These are phyloP conservation scores for Yponomeuta malinellus DNA, from an alignment of 2,888 invertebrate species.

Conservation along the genomic window DNA sequence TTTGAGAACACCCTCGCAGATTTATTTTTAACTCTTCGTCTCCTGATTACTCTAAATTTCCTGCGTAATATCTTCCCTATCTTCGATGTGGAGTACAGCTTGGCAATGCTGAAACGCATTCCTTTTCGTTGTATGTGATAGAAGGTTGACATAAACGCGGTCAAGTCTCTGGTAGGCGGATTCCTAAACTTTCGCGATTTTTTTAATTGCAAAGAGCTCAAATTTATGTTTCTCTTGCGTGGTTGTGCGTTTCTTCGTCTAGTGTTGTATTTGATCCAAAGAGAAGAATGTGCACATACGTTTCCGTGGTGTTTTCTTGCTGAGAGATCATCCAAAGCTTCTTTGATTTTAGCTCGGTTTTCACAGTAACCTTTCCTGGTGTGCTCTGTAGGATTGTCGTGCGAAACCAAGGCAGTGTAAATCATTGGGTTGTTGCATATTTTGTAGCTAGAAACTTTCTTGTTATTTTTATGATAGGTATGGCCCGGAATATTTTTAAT, in stretches of 20 bases:
- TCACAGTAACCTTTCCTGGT: background rate
- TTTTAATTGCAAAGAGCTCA: background rate
- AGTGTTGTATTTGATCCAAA: background rate
- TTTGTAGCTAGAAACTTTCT: background rate
- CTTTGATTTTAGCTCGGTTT: background rate
- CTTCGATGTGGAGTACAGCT: background rate
- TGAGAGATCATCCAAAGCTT: background rate
- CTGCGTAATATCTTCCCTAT: background rate
- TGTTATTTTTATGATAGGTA: background rate
- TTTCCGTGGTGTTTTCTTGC: background rate
- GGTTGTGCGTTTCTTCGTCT: background rate
- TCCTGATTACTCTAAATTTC: background rate
- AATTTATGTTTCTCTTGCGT: background rate
- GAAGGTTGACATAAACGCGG: background rate
- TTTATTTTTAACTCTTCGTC: background rate
- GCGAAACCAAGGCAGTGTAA: background rate
- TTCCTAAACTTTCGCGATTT: background rate
- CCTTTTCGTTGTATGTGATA: background rate
- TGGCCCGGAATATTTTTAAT: background rate
- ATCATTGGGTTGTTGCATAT: background rate
- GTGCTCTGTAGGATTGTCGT: background rate
- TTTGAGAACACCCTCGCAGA: background rate
- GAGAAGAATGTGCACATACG: background rate
- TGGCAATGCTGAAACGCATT: background rate
- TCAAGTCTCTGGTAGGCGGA: background rate